Percentiles rank a stretch among this genome's conserved stretches.
phyloP scores from a whole-genome alignment of 2,888 invertebrate species.

The Folsomia candida region DNA sequence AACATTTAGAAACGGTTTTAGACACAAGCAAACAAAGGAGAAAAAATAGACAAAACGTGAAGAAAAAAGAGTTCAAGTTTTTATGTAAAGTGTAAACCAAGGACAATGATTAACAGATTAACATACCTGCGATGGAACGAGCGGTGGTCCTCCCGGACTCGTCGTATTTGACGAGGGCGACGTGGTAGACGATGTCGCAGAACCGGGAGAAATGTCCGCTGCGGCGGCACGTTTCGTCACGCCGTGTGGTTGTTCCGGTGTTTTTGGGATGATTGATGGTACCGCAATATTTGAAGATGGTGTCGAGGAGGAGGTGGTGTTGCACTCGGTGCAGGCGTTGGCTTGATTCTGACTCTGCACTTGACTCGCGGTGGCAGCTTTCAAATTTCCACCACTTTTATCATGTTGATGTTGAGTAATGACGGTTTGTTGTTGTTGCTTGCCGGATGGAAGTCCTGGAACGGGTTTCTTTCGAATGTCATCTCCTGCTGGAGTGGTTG shows the following conservation, averaged over 20 bases:
- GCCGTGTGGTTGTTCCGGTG: slow-evolving; percentile 35
- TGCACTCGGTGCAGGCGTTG: slow-evolving; percentile 35
- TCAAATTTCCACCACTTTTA: slow-evolving; percentile 15
- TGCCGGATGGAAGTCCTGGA: slow-evolving; percentile 17
- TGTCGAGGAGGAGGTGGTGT: slow-evolving; percentile 22
- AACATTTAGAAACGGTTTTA: no score
- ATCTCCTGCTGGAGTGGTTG: background rate
- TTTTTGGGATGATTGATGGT: slow-evolving; percentile 37
- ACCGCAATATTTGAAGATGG: slow-evolving; percentile 19
- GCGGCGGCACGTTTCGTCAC: slow-evolving; percentile 52
- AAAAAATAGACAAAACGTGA: background rate
- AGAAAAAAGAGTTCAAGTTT: background rate
- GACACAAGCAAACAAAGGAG: background rate
- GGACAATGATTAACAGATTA: background rate
- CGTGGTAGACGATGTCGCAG: slow-evolving; percentile 17
- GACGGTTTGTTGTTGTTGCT: slow-evolving; percentile 15
- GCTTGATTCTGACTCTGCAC: slow-evolving; percentile 1
- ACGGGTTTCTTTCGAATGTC: slow-evolving; percentile 20
- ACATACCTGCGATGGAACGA: slow-evolving; percentile 49
- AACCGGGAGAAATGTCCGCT: slow-evolving; percentile 13
- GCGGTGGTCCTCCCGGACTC: slow-evolving; percentile 42
- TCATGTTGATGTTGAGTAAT: background rate
- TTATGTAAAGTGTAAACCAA: no score
- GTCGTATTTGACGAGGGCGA: slow-evolving; percentile 24
- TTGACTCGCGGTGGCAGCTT: slow-evolving; percentile 28